phyloP scores from a whole-genome alignment of 2,113 vertebrate species.

The Morphnarchus princeps region DNA sequence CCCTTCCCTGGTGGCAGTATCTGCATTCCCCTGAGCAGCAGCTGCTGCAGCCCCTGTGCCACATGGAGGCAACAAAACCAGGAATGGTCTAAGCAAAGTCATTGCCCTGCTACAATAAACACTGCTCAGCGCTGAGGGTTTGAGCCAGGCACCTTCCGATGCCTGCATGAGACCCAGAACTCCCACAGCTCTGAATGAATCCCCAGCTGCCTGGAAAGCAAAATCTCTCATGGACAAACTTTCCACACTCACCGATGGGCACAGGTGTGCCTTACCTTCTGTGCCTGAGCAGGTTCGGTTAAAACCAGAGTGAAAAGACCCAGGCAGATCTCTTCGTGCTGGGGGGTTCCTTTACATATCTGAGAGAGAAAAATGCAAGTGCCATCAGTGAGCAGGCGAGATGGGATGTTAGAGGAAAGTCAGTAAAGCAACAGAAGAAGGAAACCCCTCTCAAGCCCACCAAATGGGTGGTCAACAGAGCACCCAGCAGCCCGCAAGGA shows the following conservation, averaged over 20 bases:
- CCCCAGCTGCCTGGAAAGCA: neutral
- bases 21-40: neutral
- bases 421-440: rapidly evolving
- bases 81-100: neutral
- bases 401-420: rapidly evolving
- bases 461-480: rapidly evolving
- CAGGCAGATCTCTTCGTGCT: slow-evolving; percentile 94
- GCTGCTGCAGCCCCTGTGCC: neutral
- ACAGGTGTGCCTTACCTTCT: slow-evolving; percentile 77
- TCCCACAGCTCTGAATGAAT: too few species aligned
- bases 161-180: neutral
- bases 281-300: slow-evolving; percentile 84
- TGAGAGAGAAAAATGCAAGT: neutral
- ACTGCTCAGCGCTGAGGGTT: neutral
- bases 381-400: rapidly evolving
- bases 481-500: rapidly evolving
- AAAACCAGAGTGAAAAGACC: slow-evolving; percentile 90
- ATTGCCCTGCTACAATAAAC: neutral
- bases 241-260: rapidly evolving
- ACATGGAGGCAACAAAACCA: neutral
- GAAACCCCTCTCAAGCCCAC: rapidly evolving
- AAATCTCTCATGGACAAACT: rapidly evolving
- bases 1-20: neutral
- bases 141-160: neutral
- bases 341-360: slow-evolving; percentile 93